These are phyloP conservation scores for Cheilosia vulpina DNA, from an alignment of 2,888 invertebrate species.

Conservation along the genomic window DNA sequence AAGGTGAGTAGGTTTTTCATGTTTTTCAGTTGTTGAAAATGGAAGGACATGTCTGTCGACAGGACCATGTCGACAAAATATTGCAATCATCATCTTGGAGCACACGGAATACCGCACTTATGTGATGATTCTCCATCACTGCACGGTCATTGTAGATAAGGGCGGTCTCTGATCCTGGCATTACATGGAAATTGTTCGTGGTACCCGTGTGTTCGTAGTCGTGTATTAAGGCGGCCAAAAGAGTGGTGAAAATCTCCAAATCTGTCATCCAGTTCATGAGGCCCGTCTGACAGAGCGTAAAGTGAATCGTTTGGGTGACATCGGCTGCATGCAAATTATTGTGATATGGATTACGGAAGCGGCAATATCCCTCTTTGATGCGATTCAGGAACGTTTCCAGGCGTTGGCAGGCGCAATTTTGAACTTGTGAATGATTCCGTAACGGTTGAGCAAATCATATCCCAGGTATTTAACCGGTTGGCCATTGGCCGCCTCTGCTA, in stretches of 20 bases:
- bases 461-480: slow-evolving; percentile 96
- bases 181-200: slow-evolving; percentile 98
- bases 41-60: slow-evolving; percentile 98
- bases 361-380: slow-evolving; percentile 96
- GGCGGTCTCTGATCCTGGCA: slow-evolving; percentile 96
- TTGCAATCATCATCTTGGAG: slow-evolving; percentile 96
- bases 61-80: slow-evolving; percentile 97
- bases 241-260: slow-evolving; percentile 95
- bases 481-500: slow-evolving; percentile 93
- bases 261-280: slow-evolving; percentile 97
- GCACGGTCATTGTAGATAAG: slow-evolving; percentile 95
- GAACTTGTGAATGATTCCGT: slow-evolving; percentile 97
- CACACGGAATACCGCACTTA: slow-evolving; percentile 86
- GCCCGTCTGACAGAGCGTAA: slow-evolving; percentile 95
- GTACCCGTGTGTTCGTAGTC: slow-evolving; percentile 99
- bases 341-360: slow-evolving; percentile 96
- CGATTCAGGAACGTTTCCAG: slow-evolving; percentile 94
- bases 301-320: slow-evolving; percentile 97
- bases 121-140: slow-evolving; percentile 83
- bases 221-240: slow-evolving; percentile 96
- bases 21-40: slow-evolving; percentile 98
- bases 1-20: slow-evolving; percentile 94
- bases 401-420: slow-evolving; percentile 91
- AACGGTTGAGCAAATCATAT: slow-evolving; percentile 96
- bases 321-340: slow-evolving; percentile 98